Evolutionary conservation across 2,888 invertebrate genomes (phyloP).

Genomic region (Microchrysa polita): DNA sequence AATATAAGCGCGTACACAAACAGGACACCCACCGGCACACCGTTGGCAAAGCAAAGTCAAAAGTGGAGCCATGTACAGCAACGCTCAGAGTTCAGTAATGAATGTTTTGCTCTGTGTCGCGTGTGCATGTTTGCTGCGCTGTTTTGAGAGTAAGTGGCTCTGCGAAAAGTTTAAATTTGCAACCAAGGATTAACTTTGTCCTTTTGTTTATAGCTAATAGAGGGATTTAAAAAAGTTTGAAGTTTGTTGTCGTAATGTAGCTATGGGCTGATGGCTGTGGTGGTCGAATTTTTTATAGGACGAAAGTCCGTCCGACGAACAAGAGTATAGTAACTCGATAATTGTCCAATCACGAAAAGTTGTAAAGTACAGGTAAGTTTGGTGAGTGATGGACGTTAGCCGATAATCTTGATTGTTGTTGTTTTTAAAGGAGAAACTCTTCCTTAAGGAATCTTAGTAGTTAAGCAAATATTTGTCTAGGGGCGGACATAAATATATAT

Average conservation of each 20-base stretch:
- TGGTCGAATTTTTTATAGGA: not conserved
- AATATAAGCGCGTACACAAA: not conserved
- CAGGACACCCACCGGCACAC: not conserved
- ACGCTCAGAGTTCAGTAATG: too few relatives aligned
- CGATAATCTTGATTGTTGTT: too few relatives aligned
- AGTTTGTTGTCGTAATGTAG: not conserved
- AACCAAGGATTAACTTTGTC: conserved; percentile 36
- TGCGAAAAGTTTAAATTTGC: conserved; percentile 30
- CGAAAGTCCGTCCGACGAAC: not conserved
- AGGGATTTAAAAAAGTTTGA: conserved; percentile 34
- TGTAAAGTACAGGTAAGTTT: not conserved
- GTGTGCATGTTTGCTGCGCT: too few relatives aligned
- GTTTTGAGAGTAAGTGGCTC: not conserved
- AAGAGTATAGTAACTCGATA: conserved; percentile 12
- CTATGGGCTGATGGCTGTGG: not conserved
- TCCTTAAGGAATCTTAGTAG: too few relatives aligned
- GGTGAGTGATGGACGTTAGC: too few relatives aligned
- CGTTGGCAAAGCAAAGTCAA: not conserved
- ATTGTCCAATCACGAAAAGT: conserved; percentile 25
- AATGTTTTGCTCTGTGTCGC: too few relatives aligned
- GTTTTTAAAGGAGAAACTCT: too few relatives aligned
- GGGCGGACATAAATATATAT: too few relatives aligned
- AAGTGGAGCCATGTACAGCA: not conserved
- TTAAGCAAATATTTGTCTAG: too few relatives aligned
- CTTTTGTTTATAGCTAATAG: conserved; percentile 32